phyloP scores from a whole-genome alignment of 2,113 vertebrate species.

The Sardina pilchardus region DNA sequence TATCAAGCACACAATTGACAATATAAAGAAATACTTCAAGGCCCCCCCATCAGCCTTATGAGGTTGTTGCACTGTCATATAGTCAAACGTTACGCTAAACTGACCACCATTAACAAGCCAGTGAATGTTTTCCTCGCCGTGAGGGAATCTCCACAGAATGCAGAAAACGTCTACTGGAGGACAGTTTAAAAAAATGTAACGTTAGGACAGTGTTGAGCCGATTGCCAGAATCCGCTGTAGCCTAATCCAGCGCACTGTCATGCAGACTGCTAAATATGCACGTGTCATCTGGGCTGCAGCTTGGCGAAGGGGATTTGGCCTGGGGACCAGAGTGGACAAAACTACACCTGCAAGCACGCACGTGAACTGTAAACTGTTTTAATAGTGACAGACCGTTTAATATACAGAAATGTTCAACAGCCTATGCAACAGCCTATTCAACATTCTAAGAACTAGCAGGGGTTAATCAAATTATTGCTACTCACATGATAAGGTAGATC shows the following conservation, averaged over 20 bases:
- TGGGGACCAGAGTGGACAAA: not conserved
- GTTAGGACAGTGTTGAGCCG: not conserved
- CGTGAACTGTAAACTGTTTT: conserved; percentile 46
- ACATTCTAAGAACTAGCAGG: conserved; percentile 15
- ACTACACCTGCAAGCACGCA: not conserved
- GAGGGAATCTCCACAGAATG: not conserved
- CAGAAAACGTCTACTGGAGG: conserved; percentile 2
- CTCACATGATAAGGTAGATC: not conserved
- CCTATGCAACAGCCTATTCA: too few relatives aligned
- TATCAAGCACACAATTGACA: too few relatives aligned
- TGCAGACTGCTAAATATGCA: not conserved
- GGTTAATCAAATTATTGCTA: conserved; percentile 21
- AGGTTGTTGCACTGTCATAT: too few relatives aligned
- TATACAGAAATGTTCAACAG: conserved; percentile 35
- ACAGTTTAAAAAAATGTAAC: not conserved
- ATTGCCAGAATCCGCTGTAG: conserved; percentile 24
- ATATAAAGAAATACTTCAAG: too few relatives aligned
- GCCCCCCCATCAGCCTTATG: too few relatives aligned
- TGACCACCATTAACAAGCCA: too few relatives aligned
- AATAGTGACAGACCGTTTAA: conserved; percentile 51
- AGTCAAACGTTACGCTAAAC: too few relatives aligned
- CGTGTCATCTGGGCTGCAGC: not conserved
- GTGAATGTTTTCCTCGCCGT: too few relatives aligned
- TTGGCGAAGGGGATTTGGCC: not conserved
- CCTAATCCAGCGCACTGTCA: conserved; percentile 22